Evolutionary conservation across 2,888 invertebrate species (phyloP), one percentile per base, ranked within the genome.

Genomic region (Cantharis rustica): DNA sequence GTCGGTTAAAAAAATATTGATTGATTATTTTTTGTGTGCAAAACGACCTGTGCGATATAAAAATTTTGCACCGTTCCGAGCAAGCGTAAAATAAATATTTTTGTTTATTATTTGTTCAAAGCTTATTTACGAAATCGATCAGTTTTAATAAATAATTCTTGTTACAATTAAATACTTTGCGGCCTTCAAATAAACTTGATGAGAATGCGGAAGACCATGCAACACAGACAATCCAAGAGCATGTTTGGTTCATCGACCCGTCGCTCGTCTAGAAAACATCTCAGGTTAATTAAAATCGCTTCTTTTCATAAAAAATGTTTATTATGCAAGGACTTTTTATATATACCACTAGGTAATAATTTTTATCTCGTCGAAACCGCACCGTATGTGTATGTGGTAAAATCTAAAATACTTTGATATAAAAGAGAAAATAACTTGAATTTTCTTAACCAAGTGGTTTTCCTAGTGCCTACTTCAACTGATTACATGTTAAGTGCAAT

Each of bases 181-280:
- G 64, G 20, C 64, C 64, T 66, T 66, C 64, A 20, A 66, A 66
- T 66, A 66, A 66, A 66, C 64, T 66, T 66, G 64, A 66, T 66
- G 13, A 66, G 64, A 66, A 66, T 66, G 64, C 64, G 64, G 64
- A 66, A 66, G 20, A 20, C n/a, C n/a, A 64, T 20, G 64, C 64
- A 20, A 16, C 11, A 16, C 23, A 20, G 20, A 47, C 20, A 23
- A 13, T 66, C 5, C 64, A 66, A 66, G 20, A 66, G 64, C 64
- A 20, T 23, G 64, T 16, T 66, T 66, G 15, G 64, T 66, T 66
- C 64, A 23, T 66, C 23, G 64, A 66, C 64, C 64, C 23, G 17
- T 66, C n/a, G 64, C 20, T 66, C 16, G 16, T n/a, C 64, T 66
- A 66, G 47, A 47, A 66, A 66, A n/a, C 17, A 66, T 23, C 64